Base-by-base conservation (phyloP, 2,888 invertebrate species). In the Macrophya annulata region DNA sequence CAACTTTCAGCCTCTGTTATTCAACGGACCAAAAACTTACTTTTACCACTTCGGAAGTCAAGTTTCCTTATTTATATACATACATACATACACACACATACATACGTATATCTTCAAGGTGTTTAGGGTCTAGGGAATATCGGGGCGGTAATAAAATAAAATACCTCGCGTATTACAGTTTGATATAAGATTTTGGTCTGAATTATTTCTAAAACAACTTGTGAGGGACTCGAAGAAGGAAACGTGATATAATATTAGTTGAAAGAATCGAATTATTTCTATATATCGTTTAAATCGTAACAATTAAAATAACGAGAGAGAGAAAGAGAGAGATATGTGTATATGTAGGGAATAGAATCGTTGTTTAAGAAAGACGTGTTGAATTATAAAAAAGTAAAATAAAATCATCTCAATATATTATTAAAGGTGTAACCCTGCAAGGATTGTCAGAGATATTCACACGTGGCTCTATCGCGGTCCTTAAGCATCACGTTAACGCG, bases 401-500 rank as follows among this genome's bases (percentile, higher is more conserved):
- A 1, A 59, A 59, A 40, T n/a, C 3, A 17, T n/a, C 40, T 40
- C 40, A 8, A 71, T 43, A 72, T 21, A 62, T 62, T n/a, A 12
- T 68, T n/a, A 37, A 12, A 25, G 68, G 15, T 68, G 15, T 17
- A 68, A 31, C 15, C 31, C 37, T 8, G 68, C 6, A 17, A 8
- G 17, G 17, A 68, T 25, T 31, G 68, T 37, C 40, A 43, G 74
- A 74, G 45, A 74, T 43, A 25, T n/a, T 21, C 45, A 74, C 74
- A 74, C 74, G 74, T 74, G 74, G 74, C 74, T 74, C n/a, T n/a
- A 55, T 31, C 10, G 37, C 21, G 12, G 45, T 31, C 31, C 68
- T 25, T 37, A 68, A 74, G 37, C 85, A 25, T 76, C 59, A 43
- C 84, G 84, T 74, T 86, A 82, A 85, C 65, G 84, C 86, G 85